Conservation (phyloP, 2,888 invertebrate species). For the Lysandra bellargus region DNA sequence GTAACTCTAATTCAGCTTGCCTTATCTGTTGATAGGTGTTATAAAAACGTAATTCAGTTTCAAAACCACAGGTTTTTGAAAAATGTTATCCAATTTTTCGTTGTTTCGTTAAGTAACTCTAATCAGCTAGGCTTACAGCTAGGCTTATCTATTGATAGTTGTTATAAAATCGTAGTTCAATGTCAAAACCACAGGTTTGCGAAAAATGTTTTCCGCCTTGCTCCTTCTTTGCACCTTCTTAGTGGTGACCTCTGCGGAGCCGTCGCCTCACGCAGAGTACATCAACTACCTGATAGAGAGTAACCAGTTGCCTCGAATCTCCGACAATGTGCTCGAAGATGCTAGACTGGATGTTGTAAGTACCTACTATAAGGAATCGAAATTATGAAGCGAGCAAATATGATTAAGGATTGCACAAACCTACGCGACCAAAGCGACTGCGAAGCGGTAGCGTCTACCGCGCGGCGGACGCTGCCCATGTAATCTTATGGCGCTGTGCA, state of each 20-base stretch:
- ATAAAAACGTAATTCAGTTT: no score
- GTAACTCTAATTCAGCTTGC: no score
- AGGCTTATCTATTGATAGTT: constrained; percentile 23
- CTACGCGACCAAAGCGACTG: no score
- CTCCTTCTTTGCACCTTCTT: constrained; percentile 42
- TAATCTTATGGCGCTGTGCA: no score
- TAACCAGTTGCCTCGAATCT: constrained; percentile 45
- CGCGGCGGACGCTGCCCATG: no score
- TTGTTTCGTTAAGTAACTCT: not conserved
- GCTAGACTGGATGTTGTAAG: constrained; percentile 64
- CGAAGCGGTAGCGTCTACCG: no score
- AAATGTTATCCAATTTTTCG: constrained; percentile 43
- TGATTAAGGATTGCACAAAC: no score
- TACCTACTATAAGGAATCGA: constrained; percentile 32
- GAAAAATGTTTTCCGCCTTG: constrained; percentile 43
- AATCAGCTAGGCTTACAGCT: no score
- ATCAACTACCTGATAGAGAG: constrained; percentile 49
- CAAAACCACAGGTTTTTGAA: constrained; percentile 29
- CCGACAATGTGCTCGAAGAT: constrained; percentile 62
- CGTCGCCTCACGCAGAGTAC: constrained; percentile 52
- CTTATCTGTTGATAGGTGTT: no score
- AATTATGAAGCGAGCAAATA: no score
- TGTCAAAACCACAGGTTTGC: constrained; percentile 27
- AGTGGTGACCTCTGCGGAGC: constrained; percentile 40
- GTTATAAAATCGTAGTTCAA: constrained; percentile 30